Conservation (phyloP, 2,888 invertebrate genomes). For the Drosophila incognita region DNA sequence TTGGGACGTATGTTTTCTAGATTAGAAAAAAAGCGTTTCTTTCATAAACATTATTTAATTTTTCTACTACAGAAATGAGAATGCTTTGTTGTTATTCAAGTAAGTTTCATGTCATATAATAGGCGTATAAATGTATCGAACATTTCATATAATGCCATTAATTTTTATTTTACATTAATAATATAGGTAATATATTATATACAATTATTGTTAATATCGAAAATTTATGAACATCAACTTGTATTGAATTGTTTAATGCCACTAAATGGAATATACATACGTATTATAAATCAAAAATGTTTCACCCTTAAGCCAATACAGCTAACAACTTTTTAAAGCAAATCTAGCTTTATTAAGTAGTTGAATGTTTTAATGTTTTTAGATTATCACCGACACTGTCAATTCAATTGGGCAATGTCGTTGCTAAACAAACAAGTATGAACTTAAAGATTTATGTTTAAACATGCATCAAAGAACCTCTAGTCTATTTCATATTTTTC, state of each 20-base stretch:
- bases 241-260: constrained; percentile 62
- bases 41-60: background rate
- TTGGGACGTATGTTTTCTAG: background rate
- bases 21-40: background rate
- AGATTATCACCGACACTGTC: constrained; percentile 58
- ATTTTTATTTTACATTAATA: constrained; percentile 54
- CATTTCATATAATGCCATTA: constrained; percentile 62
- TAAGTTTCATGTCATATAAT: constrained; percentile 46
- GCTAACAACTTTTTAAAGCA: constrained; percentile 44
- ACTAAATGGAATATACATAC: constrained; percentile 63
- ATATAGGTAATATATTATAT: constrained; percentile 50
- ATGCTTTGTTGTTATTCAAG: constrained; percentile 40
- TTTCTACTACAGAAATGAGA: constrained; percentile 10
- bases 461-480: constrained; percentile 20
- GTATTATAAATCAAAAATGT: constrained; percentile 45
- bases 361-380: constrained; percentile 40
- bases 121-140: constrained; percentile 65
- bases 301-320: constrained; percentile 49
- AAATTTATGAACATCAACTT: constrained; percentile 52
- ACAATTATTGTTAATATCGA: constrained; percentile 52
- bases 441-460: constrained; percentile 44
- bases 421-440: constrained; percentile 42
- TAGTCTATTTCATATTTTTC: background rate
- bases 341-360: constrained; percentile 41
- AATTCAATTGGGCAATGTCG: constrained; percentile 70